Conservation (phyloP, 1,140 invertebrate genomes). For the Drosophila chauvacae region DNA sequence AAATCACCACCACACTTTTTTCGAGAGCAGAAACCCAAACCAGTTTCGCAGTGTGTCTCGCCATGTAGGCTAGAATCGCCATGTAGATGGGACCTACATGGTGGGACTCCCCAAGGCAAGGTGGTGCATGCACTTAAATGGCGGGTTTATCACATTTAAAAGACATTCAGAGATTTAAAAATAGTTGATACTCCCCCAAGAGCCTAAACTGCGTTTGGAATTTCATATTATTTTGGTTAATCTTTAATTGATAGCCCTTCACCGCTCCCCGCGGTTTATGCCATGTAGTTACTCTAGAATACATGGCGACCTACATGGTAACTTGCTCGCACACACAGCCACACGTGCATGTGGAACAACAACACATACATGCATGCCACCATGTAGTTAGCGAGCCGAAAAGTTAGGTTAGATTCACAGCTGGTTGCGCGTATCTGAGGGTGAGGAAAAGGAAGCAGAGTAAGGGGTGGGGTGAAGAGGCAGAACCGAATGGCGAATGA, state of each 20-base stretch:
- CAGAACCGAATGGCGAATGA: conserved; percentile 47
- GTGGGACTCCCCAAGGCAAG: conserved; percentile 52
- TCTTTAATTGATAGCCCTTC: conserved; percentile 35
- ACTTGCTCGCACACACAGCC: conserved; percentile 19
- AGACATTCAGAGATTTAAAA: not conserved
- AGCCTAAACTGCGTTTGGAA: not conserved
- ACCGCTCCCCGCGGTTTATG: conserved; percentile 30
- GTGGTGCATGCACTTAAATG: not conserved
- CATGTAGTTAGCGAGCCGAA: conserved; percentile 59
- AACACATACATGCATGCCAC: conserved; percentile 41
- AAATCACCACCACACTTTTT: conserved; percentile 29
- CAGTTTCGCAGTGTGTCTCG: conserved; percentile 55
- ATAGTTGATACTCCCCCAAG: not conserved
- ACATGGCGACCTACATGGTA: conserved; percentile 65
- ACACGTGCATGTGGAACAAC: conserved; percentile 33
- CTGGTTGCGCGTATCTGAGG: conserved; percentile 8
- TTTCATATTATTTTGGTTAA: conserved; percentile 10
- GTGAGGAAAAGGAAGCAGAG: conserved; percentile 23
- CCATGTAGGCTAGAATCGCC: conserved; percentile 73
- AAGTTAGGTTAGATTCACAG: conserved; percentile 71
- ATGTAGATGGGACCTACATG: conserved; percentile 62
- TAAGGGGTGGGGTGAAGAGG: conserved; percentile 14
- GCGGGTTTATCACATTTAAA: not conserved
- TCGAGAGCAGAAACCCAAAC: conserved; percentile 52
- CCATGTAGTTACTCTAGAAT: conserved; percentile 56